A percentile compares a stretch with the other conserved stretches of the same genome.
phyloP scores from a whole-genome alignment of 2,888 invertebrate genomes.

The Melinaea menophilus region DNA sequence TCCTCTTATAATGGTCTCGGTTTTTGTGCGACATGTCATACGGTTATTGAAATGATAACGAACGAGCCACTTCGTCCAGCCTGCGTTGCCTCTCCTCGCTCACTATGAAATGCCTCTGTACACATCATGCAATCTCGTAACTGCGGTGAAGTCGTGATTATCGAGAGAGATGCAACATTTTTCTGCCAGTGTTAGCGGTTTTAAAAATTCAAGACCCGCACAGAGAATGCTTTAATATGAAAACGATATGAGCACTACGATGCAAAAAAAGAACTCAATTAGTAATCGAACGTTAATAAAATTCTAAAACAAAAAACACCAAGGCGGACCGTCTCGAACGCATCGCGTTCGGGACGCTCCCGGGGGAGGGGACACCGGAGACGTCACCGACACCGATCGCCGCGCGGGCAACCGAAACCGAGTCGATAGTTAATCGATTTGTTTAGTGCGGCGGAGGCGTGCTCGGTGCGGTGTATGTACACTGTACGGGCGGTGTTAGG shows the following conservation, averaged over 20 bases:
- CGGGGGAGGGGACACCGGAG: constrained; percentile 44
- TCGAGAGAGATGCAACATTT: constrained; percentile 75
- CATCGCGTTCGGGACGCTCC: constrained; percentile 16
- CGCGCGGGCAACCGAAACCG: constrained; percentile 35
- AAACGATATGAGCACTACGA: constrained; percentile 71
- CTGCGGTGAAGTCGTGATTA: constrained; percentile 52
- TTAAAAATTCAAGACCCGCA: constrained; percentile 76
- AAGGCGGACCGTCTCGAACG: constrained; percentile 46
- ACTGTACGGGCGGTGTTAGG: constrained; percentile 65
- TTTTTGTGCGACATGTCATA: constrained; percentile 19
- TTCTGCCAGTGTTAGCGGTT: constrained; percentile 76
- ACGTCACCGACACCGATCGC: constrained; percentile 61
- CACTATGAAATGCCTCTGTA: constrained; percentile 62
- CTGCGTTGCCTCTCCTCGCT: constrained; percentile 49
- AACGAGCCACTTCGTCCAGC: constrained; percentile 40
- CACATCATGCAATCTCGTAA: constrained; percentile 64
- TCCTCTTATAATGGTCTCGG: constrained; percentile 33
- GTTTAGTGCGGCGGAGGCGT: constrained; percentile 48
- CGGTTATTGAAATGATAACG: constrained; percentile 34
- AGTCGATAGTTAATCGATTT: constrained; percentile 66
- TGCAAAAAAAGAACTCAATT: constrained; percentile 67
- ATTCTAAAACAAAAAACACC: constrained; percentile 50
- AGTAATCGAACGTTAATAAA: constrained; percentile 67
- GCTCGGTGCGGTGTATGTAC: constrained; percentile 34
- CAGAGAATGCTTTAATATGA: constrained; percentile 71